A percentile compares a stretch with the other conserved stretches of the same genome.
Conservation (phyloP, 2,113 vertebrate genomes). For the Atractosteus spatula region DNA sequence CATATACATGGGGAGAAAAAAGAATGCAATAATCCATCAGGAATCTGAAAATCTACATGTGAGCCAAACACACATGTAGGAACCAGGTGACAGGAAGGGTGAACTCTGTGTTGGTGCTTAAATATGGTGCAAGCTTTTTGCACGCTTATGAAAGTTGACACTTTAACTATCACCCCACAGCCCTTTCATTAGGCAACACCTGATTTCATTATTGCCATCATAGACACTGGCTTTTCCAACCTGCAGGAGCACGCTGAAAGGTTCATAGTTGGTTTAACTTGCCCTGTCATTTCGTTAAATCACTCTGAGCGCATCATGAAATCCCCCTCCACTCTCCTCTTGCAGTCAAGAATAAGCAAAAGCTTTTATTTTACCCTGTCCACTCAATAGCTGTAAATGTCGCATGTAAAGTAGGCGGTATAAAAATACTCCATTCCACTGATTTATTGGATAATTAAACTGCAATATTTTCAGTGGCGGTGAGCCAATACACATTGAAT, state of each 20-base stretch:
- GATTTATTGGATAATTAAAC: constrained; percentile 67
- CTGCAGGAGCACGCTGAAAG: not conserved
- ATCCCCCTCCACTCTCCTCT: constrained; percentile 18
- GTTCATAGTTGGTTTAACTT: not conserved
- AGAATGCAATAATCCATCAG: too few species aligned
- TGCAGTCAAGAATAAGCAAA: constrained; percentile 33
- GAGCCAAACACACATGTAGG: too few species aligned
- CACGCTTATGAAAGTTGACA: not conserved
- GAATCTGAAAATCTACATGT: too few species aligned
- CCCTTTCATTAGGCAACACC: not conserved
- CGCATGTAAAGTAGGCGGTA: constrained; percentile 38
- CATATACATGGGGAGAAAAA: too few species aligned
- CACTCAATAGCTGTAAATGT: constrained; percentile 21
- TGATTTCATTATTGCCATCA: not conserved
- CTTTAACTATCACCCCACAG: not conserved
- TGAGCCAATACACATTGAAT: constrained; percentile 42
- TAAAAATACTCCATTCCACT: constrained; percentile 49
- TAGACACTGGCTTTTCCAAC: not conserved
- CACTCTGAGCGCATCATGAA: not conserved
- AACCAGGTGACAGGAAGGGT: too few species aligned
- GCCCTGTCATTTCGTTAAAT: not conserved
- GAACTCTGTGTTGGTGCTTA: too few species aligned
- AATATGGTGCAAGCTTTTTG: too few species aligned
- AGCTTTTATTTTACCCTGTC: constrained; percentile 53
- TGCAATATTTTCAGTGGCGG: constrained; percentile 51